These are phyloP conservation scores for Euwallacea fornicatus DNA, from an alignment of 1,140 invertebrate genomes.

Conservation along the genomic window DNA sequence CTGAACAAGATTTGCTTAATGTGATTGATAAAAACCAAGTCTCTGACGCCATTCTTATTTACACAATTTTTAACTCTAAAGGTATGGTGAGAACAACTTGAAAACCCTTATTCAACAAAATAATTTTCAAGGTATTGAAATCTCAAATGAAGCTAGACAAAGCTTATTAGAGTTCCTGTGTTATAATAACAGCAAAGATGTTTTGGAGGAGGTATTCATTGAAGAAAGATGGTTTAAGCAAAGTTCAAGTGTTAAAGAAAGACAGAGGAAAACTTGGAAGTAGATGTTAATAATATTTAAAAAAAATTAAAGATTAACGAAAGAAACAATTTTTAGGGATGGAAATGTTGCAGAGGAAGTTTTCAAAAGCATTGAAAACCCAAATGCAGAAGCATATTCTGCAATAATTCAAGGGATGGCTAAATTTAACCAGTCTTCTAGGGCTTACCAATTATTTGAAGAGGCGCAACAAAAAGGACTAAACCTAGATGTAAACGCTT, in stretches of 20 bases:
- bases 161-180: slow-evolving; percentile 80
- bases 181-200: slow-evolving; percentile 75
- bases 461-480: slow-evolving; percentile 69
- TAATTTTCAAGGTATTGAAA: slow-evolving; percentile 61
- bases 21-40: slow-evolving; percentile 68
- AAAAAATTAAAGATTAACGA: background rate
- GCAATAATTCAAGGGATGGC: slow-evolving; percentile 73
- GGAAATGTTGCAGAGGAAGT: slow-evolving; percentile 69
- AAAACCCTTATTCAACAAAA: slow-evolving; percentile 32
- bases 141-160: slow-evolving; percentile 66
- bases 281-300: slow-evolving; percentile 53
- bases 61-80: slow-evolving; percentile 68
- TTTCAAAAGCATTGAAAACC: slow-evolving; percentile 65
- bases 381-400: slow-evolving; percentile 64
- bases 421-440: slow-evolving; percentile 67
- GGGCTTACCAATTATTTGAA: slow-evolving; percentile 65
- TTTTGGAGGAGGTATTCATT: slow-evolving; percentile 65
- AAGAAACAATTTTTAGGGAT: slow-evolving; percentile 55
- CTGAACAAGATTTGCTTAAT: slow-evolving; percentile 62
- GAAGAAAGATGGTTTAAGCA: slow-evolving; percentile 77
- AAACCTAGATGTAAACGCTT: slow-evolving; percentile 65
- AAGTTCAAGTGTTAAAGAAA: slow-evolving; percentile 56
- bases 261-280: slow-evolving; percentile 71
- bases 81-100: slow-evolving; percentile 48
- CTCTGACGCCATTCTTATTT: slow-evolving; percentile 71